Conservation (phyloP, 2,797 vertebrate genomes). For the Muscicapa comitata region DNA sequence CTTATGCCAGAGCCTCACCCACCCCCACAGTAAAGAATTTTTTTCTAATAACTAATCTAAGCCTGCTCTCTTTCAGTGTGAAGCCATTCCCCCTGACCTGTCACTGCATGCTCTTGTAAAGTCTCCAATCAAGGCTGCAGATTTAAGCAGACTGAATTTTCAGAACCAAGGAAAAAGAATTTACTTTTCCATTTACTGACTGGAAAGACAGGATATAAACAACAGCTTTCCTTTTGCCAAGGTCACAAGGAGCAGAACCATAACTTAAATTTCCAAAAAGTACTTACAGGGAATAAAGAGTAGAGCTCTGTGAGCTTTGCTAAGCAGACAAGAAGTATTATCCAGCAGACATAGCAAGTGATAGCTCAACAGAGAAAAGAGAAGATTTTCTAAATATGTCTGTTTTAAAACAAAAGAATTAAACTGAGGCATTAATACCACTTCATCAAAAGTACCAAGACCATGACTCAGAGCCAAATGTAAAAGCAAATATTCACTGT, state of each 20-base stretch:
- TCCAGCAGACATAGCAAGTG: not conserved
- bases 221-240: not conserved
- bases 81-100: not conserved
- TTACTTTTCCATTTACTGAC: not conserved
- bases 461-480: not conserved
- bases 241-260: not conserved
- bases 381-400: not conserved
- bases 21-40: not conserved
- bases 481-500: constrained; percentile 5
- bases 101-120: not conserved
- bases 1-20: not conserved
- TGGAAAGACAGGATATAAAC: not conserved
- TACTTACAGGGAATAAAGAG: not conserved
- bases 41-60: not conserved
- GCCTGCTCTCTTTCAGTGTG: not conserved
- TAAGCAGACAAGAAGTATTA: not conserved
- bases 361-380: not conserved
- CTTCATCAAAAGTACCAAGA: not conserved
- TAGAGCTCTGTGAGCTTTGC: not conserved
- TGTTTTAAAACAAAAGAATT: not conserved
- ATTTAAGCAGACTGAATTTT: not conserved
- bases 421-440: not conserved
- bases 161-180: not conserved
- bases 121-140: not conserved
- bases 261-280: not conserved